These are phyloP conservation scores for Patella depressa DNA, from an alignment of 2,888 invertebrate genomes.

Conservation along the genomic window DNA sequence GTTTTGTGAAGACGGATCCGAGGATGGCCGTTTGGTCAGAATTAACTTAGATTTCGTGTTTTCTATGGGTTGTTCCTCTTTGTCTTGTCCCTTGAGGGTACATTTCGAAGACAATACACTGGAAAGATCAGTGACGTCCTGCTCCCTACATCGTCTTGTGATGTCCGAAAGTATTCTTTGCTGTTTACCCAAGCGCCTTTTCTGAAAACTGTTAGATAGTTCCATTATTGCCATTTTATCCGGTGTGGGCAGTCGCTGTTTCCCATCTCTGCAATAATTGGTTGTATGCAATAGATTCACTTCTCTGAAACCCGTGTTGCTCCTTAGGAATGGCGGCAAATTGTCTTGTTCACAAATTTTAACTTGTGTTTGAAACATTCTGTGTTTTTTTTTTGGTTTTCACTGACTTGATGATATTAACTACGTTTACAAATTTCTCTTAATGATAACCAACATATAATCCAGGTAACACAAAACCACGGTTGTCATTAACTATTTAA, in stretches of 20 bases:
- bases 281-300: conserved; percentile 44
- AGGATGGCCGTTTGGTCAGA: conserved; percentile 1
- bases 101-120: conserved; percentile 46
- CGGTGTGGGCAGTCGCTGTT: conserved; percentile 54
- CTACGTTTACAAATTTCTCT: background rate
- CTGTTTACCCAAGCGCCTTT: conserved; percentile 58
- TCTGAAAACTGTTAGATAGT: conserved; percentile 55
- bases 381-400: no score
- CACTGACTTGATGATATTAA: no score
- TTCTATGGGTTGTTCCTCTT: background rate
- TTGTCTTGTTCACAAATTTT: background rate
- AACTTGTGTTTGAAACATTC: background rate
- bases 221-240: conserved; percentile 61
- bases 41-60: background rate
- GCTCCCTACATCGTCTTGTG: conserved; percentile 58
- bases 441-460: background rate
- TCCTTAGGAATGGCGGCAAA: conserved; percentile 42
- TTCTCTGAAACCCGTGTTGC: conserved; percentile 44
- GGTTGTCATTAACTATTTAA: no score
- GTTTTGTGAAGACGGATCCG: background rate
- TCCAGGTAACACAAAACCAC: no score
- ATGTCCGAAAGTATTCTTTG: conserved; percentile 62
- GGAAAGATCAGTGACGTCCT: conserved; percentile 59
- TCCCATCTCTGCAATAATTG: conserved; percentile 47
- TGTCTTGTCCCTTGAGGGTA: conserved; percentile 29